These are phyloP conservation scores for Cephalotes varians DNA, from an alignment of 2,888 invertebrate genomes.

Conservation along the genomic window DNA sequence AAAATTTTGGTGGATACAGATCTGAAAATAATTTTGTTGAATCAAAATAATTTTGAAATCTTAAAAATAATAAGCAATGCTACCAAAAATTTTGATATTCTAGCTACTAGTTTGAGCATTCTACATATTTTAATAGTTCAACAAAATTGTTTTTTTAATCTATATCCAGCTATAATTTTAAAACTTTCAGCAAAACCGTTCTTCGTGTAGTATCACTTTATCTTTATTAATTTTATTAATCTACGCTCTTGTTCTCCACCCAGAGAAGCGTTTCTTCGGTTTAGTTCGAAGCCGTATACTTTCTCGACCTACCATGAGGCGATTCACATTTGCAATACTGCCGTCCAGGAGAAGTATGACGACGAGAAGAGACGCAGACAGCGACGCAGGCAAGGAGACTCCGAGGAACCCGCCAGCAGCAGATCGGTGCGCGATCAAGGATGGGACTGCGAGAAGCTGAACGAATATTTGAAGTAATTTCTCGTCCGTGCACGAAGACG, in stretches of 20 bases:
- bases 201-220: slow-evolving; percentile 17
- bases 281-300: slow-evolving; percentile 94
- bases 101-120: too few species aligned
- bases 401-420: slow-evolving; percentile 60
- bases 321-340: slow-evolving; percentile 93
- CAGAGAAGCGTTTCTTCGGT: slow-evolving; percentile 93
- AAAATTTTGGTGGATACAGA: too few species aligned
- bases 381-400: slow-evolving; percentile 55
- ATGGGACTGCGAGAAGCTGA: slow-evolving; percentile 83
- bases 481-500: slow-evolving; percentile 35
- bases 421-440: slow-evolving; percentile 75
- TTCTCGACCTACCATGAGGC: slow-evolving; percentile 93
- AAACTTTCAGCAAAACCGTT: too few species aligned
- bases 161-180: too few species aligned
- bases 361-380: slow-evolving; percentile 75
- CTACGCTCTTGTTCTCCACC: slow-evolving; percentile 26
- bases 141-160: too few species aligned
- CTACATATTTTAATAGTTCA: too few species aligned
- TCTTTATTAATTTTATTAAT: neutral
- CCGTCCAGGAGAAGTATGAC: slow-evolving; percentile 92
- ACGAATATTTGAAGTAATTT: slow-evolving; percentile 84
- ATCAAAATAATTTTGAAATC: too few species aligned
- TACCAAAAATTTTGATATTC: too few species aligned
- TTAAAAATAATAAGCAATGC: too few species aligned
- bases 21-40: too few species aligned